Percentiles rank a stretch among this genome's conserved stretches.
Conservation (phyloP, 2,888 invertebrate genomes). For the Parnassius apollo region DNA sequence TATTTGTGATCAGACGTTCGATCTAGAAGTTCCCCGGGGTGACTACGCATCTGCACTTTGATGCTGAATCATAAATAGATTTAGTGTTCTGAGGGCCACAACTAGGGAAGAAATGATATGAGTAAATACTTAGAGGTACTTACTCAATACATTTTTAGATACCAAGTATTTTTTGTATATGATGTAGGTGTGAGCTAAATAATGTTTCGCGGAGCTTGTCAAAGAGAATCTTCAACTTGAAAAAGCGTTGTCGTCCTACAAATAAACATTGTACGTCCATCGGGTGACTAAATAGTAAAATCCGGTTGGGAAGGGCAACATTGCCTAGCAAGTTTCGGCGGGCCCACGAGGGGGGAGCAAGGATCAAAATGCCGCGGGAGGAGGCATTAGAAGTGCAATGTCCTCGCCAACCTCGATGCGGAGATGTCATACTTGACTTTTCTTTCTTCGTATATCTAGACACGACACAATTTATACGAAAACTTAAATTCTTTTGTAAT, state of each 20-base stretch:
- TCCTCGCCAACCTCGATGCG: conserved; percentile 74
- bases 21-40: no score
- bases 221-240: conserved; percentile 13
- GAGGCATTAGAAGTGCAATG: conserved; percentile 74
- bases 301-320: conserved; percentile 65
- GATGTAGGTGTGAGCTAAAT: not conserved
- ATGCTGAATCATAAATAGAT: no score
- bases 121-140: no score
- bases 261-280: conserved; percentile 34
- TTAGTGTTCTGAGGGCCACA: no score
- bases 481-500: conserved; percentile 40
- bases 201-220: not conserved
- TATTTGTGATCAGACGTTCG: no score
- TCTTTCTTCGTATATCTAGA: conserved; percentile 51
- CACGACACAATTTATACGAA: conserved; percentile 52
- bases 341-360: conserved; percentile 58
- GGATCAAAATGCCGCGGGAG: conserved; percentile 58
- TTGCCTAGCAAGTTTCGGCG: conserved; percentile 74
- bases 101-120: no score
- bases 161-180: no score
- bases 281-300: conserved; percentile 67
- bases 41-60: no score
- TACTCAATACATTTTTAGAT: no score
- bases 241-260: conserved; percentile 29
- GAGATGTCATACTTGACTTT: conserved; percentile 61